Base-by-base conservation (phyloP, 2,113 vertebrate genomes). In the Leptosomus discolor region DNA sequence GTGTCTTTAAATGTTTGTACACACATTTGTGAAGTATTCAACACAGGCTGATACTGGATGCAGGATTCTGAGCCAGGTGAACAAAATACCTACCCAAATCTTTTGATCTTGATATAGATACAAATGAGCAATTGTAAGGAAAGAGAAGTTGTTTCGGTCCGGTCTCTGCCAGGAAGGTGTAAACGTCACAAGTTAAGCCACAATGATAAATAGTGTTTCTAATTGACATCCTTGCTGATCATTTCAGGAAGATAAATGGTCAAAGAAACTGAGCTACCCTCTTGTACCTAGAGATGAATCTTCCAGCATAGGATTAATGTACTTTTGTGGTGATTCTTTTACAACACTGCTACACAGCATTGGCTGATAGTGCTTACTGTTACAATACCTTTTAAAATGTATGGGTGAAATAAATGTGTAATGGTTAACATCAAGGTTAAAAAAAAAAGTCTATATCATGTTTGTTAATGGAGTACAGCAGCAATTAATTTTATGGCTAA, bases 191-290 rank as follows among this genome's bases (percentile, higher is more conserved):
- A 51, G 65, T 84, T 86, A 94, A 91, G 30, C 29, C 30, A 37
- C 60, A 61, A 8, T 81, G 64, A 93, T 85, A 94, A 90, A 84
- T 51, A 57, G n/a, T 46, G 43, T 63, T 78, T 90, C 48, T 95
- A 94, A 93, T 82, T 97, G 91, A 10, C 82, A 94, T 91, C 15
- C 65, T 86, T 87, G 84, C 39, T 92, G 71, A 80, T 88, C 8
- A 11, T 93, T 97, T 89, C 46, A 93, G 67, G 69, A 50, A 94
- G 58, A 91, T 63, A 95, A 94, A 92, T 89, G 83, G 71, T 89
- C 56, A 84, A 78, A 83, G 75, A 90, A 90, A 68, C 34, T 75
- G 50, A 87, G 6, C 67, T 84, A 88, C 56, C 8, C 43, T 88
- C 15, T 78, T 86, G 36, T 73, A 74, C 60, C 60, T 71, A 32